A percentile compares a stretch with the other conserved stretches of the same genome.
phyloP scores from a whole-genome alignment of 64 coral and sea anemone genomes.

The Hydrozoanthus tunicans region DNA sequence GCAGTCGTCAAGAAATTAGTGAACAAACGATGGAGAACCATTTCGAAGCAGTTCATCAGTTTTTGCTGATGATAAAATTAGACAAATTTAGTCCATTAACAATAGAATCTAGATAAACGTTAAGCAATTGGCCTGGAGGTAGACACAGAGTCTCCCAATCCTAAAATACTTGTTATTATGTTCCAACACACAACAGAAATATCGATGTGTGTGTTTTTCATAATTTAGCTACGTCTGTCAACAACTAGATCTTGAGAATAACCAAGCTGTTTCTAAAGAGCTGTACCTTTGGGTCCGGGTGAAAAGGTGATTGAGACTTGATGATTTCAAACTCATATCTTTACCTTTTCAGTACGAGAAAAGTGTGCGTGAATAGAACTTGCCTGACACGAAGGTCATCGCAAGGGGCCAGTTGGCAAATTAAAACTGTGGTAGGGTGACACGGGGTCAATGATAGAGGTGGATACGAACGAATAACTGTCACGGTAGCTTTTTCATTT shows the following conservation, averaged over 20 bases:
- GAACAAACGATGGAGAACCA: conserved; percentile 30
- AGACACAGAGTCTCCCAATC: conserved; percentile 33
- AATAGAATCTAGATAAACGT: conserved; percentile 29
- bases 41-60: conserved; percentile 47
- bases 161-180: background rate
- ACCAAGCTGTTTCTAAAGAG: background rate
- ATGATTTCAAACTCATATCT: background rate
- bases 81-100: conserved; percentile 18
- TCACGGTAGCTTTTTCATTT: background rate
- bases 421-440: background rate
- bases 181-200: background rate
- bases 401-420: background rate
- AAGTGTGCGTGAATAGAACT: conserved; percentile 21
- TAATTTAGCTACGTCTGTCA: conserved; percentile 25
- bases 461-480: background rate
- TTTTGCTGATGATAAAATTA: conserved; percentile 50
- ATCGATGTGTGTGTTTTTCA: conserved; percentile 6
- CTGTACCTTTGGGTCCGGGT: background rate
- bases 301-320: background rate
- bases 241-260: conserved; percentile 3
- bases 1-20: conserved; percentile 42
- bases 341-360: background rate
- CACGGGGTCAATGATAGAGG: background rate
- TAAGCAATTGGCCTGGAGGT: conserved; percentile 23
- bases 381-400: background rate